Percentiles rank a stretch among this genome's conserved stretches.
These are phyloP conservation scores for Epizoanthus rinbou DNA, from an alignment of 92 coral and sea anemone genomes.

Conservation along the genomic window DNA sequence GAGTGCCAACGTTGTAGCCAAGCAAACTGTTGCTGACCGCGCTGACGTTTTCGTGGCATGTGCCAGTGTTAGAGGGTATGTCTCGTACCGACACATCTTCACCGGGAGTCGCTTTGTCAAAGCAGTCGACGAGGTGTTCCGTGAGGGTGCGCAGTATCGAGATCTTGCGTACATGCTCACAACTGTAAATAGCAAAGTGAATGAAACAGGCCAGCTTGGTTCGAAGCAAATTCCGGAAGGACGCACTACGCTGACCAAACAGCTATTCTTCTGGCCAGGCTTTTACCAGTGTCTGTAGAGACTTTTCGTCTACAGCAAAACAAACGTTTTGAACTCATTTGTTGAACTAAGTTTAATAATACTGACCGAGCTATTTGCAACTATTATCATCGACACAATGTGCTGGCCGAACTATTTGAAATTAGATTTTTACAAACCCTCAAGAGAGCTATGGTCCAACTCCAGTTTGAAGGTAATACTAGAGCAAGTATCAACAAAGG, in stretches of 20 bases:
- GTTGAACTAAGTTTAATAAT: no score
- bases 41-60: slow-evolving; percentile 79
- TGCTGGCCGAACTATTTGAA: no score
- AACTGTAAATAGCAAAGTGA: slow-evolving; percentile 59
- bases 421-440: no score
- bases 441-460: no score
- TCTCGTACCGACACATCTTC: slow-evolving; percentile 60
- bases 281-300: not conserved
- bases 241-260: slow-evolving; percentile 68
- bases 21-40: slow-evolving; percentile 48
- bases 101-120: slow-evolving; percentile 79
- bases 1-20: not conserved
- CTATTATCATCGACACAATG: no score
- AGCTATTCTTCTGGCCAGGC: slow-evolving; percentile 86
- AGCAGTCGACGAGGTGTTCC: slow-evolving; percentile 62
- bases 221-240: slow-evolving; percentile 80
- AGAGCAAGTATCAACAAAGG: no score
- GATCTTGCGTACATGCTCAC: slow-evolving; percentile 85
- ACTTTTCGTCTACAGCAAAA: no score
- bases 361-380: no score
- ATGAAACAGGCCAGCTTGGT: slow-evolving; percentile 49
- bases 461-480: no score
- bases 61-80: slow-evolving; percentile 73
- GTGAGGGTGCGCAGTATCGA: slow-evolving; percentile 61
- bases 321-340: no score